Evolutionary conservation across 2,888 invertebrate species (phyloP), one percentile per base, ranked within the genome.

Genomic region (Barypeithes pellucidus): DNA sequence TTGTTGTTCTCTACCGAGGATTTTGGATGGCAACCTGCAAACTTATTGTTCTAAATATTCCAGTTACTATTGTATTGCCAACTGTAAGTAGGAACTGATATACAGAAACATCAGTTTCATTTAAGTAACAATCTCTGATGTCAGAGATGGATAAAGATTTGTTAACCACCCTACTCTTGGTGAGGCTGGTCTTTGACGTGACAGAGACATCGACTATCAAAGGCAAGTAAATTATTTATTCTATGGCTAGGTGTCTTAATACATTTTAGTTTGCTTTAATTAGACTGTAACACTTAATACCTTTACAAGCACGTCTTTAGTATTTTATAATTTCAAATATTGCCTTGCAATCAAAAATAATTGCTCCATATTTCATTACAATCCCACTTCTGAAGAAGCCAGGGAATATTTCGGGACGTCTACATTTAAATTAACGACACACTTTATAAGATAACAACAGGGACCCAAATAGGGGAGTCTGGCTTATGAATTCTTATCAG

Each of bases 401-500:
- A 20, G 43, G 43, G 20, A 18, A 47, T 47, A n/a, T 47, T 47
- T 47, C 8, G 47, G 47, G 47, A 20, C 4, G 47, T 20, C 11
- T 47, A 20, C 1, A 47, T 47, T 47, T 20, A 47, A 47, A 47
- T 47, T 47, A 47, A 47, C 20, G 47, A 20, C 47, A 20, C 47
- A 47, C 47, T 47, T 47, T 47, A 47, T 11, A 20, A 18, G 47
- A 47, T 47, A 47, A 47, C 47, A 47, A 47, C 18, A 47, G 20
- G 20, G 20, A 12, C 20, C 20, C 9, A 47, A 47, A 47, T 47
- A 47, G 47, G 47, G 47, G 47, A 47, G 47, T 47, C 11, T 9
- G 47, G 47, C 47, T 47, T 47, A 47, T 20, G 20, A 47, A 47
- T 47, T 20, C 47, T 47, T 47, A 47, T 47, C 47, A 47, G 47